Conservation (phyloP, 1,140 invertebrate genomes). For the Listronotus oregonensis region DNA sequence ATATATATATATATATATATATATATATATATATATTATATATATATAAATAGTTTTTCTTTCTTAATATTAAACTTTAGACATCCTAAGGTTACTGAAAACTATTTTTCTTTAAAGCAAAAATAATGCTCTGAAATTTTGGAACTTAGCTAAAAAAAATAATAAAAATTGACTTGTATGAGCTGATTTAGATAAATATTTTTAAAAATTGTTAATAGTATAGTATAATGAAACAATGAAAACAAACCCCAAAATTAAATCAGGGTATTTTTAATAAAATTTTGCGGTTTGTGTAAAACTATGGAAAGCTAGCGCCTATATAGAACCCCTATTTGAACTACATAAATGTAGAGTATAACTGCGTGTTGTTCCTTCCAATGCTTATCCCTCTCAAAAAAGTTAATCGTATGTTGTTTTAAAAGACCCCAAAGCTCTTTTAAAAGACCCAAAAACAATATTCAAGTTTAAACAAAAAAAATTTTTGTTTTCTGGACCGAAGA, state of each 20-base stretch:
- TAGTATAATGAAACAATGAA: not conserved
- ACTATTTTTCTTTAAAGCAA: too few relatives aligned
- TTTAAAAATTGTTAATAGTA: not conserved
- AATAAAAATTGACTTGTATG: conserved; percentile 10
- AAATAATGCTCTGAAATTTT: too few relatives aligned
- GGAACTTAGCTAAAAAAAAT: not conserved
- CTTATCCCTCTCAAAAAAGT: conserved; percentile 7
- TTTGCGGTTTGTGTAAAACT: conserved; percentile 11
- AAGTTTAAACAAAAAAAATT: too few relatives aligned
- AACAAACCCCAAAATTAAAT: conserved; percentile 9
- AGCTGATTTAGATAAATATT: not conserved
- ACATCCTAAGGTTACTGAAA: too few relatives aligned
- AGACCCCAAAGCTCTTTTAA: too few relatives aligned
- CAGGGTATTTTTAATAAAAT: conserved; percentile 2
- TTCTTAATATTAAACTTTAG: too few relatives aligned
- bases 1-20: too few relatives aligned
- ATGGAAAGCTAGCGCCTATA: not conserved
- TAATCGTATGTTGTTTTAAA: not conserved
- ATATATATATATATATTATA: too few relatives aligned
- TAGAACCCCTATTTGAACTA: conserved; percentile 2
- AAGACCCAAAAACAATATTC: too few relatives aligned
- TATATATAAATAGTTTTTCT: too few relatives aligned
- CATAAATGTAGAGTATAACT: conserved; percentile 6
- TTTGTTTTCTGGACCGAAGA: too few relatives aligned
- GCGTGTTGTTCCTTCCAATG: conserved; percentile 8